A percentile compares a stretch with the other conserved stretches of the same genome.
phyloP scores from a whole-genome alignment of 2,888 invertebrate genomes.

The Harpagoxenus sublaevis region DNA sequence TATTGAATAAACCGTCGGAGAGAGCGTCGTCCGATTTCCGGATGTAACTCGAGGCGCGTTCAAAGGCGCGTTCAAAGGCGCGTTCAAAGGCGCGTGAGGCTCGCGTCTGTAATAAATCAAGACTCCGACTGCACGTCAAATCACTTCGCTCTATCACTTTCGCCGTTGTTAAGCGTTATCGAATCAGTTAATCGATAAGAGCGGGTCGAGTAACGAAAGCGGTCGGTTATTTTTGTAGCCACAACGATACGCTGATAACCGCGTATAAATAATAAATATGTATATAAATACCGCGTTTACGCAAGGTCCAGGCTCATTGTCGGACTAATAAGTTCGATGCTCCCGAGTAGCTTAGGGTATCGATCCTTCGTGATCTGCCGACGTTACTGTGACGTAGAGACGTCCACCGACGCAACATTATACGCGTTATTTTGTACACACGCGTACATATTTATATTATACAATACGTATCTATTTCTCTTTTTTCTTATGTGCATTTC shows the following conservation, averaged over 20 bases:
- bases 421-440: background rate
- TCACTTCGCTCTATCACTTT: background rate
- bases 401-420: background rate
- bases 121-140: background rate
- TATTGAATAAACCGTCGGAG: conserved; percentile 19
- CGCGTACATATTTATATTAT: too few species aligned
- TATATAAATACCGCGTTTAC: conserved; percentile 10
- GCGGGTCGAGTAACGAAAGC: conserved; percentile 43
- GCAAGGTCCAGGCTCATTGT: conserved; percentile 26
- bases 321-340: conserved; percentile 57
- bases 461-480: too few species aligned
- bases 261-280: conserved; percentile 11
- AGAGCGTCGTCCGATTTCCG: conserved; percentile 1
- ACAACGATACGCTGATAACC: conserved; percentile 52
- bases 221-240: conserved; percentile 57
- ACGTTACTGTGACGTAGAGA: background rate
- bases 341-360: conserved; percentile 24
- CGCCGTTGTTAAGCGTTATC: background rate
- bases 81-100: background rate
- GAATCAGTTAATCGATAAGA: conserved; percentile 55
- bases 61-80: background rate
- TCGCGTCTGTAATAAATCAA: conserved; percentile 12
- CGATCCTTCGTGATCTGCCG: background rate
- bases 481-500: background rate
- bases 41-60: background rate